phyloP scores from a whole-genome alignment of 2,797 vertebrate species.

The Amblyopsis hoosieri region DNA sequence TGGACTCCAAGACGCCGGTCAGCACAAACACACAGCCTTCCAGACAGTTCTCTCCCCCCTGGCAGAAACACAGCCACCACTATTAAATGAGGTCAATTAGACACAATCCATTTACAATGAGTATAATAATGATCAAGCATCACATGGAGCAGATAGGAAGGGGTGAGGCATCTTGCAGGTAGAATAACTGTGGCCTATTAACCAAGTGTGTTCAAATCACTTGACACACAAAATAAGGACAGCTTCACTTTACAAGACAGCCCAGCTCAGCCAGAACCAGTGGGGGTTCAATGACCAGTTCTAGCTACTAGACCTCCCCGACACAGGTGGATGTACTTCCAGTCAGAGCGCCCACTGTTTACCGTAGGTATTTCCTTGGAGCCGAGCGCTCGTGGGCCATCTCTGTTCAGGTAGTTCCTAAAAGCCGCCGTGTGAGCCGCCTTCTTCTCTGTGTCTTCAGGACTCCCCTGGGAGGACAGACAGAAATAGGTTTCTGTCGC shows the following conservation, averaged over 20 bases:
- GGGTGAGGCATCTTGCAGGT: no score
- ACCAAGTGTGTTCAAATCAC: no score
- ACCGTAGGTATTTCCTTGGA: slow-evolving; percentile 95
- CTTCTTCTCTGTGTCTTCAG: slow-evolving; percentile 92
- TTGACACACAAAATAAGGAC: no score
- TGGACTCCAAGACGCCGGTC: slow-evolving; percentile 94
- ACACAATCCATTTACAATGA: no score
- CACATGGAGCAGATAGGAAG: no score
- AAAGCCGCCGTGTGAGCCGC: slow-evolving; percentile 85
- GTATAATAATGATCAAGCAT: no score
- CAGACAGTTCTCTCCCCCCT: slow-evolving; percentile 97
- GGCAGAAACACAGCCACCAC: slow-evolving; percentile 35
- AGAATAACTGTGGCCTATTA: no score
- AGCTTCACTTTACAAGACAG: no score
- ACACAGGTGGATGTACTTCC: not conserved
- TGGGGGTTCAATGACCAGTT: no score
- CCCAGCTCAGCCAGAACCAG: no score
- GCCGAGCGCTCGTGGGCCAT: slow-evolving; percentile 94
- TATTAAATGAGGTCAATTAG: not conserved
- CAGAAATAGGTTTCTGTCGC: not conserved
- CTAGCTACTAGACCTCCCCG: not conserved
- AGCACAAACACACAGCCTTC: slow-evolving; percentile 94
- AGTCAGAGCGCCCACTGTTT: slow-evolving; percentile 4
- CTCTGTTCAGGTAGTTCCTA: slow-evolving; percentile 93
- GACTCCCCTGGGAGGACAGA: slow-evolving; percentile 72